Base-by-base conservation (phyloP, 2,797 vertebrate genomes). In the Myotis myotis region DNA sequence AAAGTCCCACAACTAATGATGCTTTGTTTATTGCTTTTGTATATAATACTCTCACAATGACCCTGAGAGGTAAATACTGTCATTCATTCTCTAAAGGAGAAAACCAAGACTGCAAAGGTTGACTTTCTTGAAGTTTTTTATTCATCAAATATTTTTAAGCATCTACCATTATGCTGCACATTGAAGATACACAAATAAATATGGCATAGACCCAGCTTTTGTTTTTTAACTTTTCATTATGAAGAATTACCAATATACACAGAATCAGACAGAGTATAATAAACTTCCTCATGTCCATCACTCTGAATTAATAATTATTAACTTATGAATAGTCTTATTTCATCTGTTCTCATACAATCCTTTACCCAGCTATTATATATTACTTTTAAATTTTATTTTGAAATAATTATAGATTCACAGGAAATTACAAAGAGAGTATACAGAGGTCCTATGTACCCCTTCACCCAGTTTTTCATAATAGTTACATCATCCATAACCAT, bases 91-190 rank as follows among this genome's bases (percentile, higher is more conserved):
- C 23, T 60, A 49, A 76, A 53, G 57, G 12, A 78, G 20, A n/a
- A 57, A 75, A 53, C 9, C 15, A 64, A 76, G 38, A 70, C 38
- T 47, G 38, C 36, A 30, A 64, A 57, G 8, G 12, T 36, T 68
- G 62, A 78, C 22, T 68, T 82, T 70, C 36, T 53, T 75, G 36
- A 64, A 51, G 15, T 64, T 36, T 36, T 17, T 85, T 68, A 55
- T 55, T 92, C 19, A 68, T 12, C 5, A 92, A 93, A 71, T 80
- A 79, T 22, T 87, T 81, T 81, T 70, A 87, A 87, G 53, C n/a
- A 47, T 49, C n/a, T n/a, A 71, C 25, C 13, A 33, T 75, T 49
- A 62, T 62, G 13, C 3, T 80, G n/a, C 22, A 62, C 8, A 11
- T 66, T 71, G 33, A 9, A 30, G 53, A 49, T 38, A 41, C 28